phyloP scores from a whole-genome alignment of 2,797 vertebrate species.

The Lindbergichthys nudifrons region DNA sequence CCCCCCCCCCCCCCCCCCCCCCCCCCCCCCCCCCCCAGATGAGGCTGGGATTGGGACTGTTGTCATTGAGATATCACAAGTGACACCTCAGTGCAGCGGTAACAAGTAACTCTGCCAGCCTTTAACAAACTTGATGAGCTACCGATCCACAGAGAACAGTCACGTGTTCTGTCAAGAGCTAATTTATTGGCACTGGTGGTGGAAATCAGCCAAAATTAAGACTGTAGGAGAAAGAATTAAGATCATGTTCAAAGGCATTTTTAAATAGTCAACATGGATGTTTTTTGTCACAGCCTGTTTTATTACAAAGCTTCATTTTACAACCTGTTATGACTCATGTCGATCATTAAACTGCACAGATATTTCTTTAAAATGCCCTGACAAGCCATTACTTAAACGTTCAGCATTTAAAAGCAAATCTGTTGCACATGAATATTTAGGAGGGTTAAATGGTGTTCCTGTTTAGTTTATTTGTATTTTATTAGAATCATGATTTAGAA shows the following conservation, averaged over 20 bases:
- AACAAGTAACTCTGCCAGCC: conserved; percentile 44
- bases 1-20: conserved; percentile 41
- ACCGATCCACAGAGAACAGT: conserved; percentile 6
- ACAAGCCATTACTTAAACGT: conserved; percentile 49
- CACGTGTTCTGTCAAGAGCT: conserved; percentile 2
- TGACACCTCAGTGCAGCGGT: conserved; percentile 51
- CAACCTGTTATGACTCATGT: conserved; percentile 42
- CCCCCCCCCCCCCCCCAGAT: conserved; percentile 61
- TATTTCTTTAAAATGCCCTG: conserved; percentile 44
- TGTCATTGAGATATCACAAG: conserved; percentile 64
- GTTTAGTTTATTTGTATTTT: conserved; percentile 69
- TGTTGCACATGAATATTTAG: conserved; percentile 73
- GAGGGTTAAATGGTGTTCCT: conserved; percentile 52
- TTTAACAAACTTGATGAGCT: conserved; percentile 28
- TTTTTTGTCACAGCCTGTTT: conserved; percentile 37
- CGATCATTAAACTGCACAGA: conserved; percentile 46
- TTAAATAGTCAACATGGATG: not conserved
- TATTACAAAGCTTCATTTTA: conserved; percentile 50
- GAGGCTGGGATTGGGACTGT: conserved; percentile 54
- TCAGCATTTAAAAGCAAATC: conserved; percentile 66
- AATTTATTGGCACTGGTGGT: not conserved
- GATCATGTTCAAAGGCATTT: conserved; percentile 3
- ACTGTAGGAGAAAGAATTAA: not conserved
- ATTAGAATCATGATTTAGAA: conserved; percentile 61
- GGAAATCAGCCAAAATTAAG: not conserved